Base-by-base conservation (phyloP, 2,888 invertebrate species). In the Bellardia bayeri region DNA sequence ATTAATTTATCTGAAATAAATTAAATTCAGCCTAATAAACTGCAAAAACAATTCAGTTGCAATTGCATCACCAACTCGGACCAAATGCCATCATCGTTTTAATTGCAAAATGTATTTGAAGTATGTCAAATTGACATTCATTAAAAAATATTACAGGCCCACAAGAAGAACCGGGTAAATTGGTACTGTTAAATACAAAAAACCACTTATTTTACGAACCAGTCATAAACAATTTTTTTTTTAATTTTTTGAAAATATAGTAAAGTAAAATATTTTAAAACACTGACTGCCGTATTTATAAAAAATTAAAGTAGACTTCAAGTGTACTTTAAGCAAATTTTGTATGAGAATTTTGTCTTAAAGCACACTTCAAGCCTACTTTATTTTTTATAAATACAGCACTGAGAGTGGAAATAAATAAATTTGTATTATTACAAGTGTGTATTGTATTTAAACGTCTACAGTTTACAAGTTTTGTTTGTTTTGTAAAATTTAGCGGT, bases 41-140 rank as follows among this genome's bases (percentile, higher is more conserved):
- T 37, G 14, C 49, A 51, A 66, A 76, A 42, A 78, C 2, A 79
- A 33, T 40, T 23, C 2, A 33, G n/a, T 49, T 54, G 63, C 64
- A 82, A 66, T 66, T 74, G 45, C 56, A 66, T 82, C 68, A 80
- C 40, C 58, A 74, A n/a, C 33, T 68, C 8, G 42, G 8, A 42
- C 4, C n/a, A 56, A 81, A 68, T 68, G 58, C 45, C 75, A 75
- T 61, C 75, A 76, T 76, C 64, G 7, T 8, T 16, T 11, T 3
- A 45, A n/a, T 37, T 64, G n/a, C 37, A 64, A n/a, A n/a, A 40
- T n/a, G 16, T 11, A 54, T 37, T 51, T 58, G 68, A 37, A 40
- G 8, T 69, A 45, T 61, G 49, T 68, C 16, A 68, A 79, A 69
- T 16, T 45, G 16, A 40, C 14, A 61, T n/a, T 45, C 14, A 40